A percentile compares a stretch with the other conserved stretches of the same genome.
Conservation (phyloP, 2,888 invertebrate species). For the Callosobruchus maculatus region DNA sequence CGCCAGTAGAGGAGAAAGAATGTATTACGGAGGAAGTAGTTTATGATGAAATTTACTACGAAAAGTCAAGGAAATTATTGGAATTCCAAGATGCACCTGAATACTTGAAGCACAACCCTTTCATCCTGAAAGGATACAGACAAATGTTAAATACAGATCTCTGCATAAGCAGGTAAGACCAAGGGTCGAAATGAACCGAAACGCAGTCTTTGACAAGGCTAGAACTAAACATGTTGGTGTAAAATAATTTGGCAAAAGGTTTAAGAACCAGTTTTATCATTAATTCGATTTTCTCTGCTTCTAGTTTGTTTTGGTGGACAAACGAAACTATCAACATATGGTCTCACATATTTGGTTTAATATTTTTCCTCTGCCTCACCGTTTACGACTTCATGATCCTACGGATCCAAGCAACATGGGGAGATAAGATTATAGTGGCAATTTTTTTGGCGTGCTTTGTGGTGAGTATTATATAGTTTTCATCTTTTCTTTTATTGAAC, state of each 20-base stretch:
- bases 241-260: no score
- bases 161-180: constrained; percentile 81
- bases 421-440: constrained; percentile 83
- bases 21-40: constrained; percentile 9
- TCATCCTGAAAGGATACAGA: constrained; percentile 80
- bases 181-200: no score
- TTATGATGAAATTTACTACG: constrained; percentile 24
- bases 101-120: constrained; percentile 84
- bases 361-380: constrained; percentile 78
- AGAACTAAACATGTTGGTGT: no score
- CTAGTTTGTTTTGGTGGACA: constrained; percentile 91
- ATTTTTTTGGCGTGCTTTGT: constrained; percentile 82
- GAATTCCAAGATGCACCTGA: constrained; percentile 64
- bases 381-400: constrained; percentile 79
- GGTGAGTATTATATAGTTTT: constrained; percentile 52
- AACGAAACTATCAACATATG: constrained; percentile 98
- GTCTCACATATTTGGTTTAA: constrained; percentile 88
- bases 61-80: constrained; percentile 40
- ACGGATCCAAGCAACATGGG: constrained; percentile 71
- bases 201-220: no score
- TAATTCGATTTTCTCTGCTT: no score
- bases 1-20: not conserved
- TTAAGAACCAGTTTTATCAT: constrained; percentile 13
- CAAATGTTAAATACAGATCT: constrained; percentile 76
- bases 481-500: not conserved